Conservation (phyloP, 2,113 vertebrate genomes). For the Hippocampus zosterae region DNA sequence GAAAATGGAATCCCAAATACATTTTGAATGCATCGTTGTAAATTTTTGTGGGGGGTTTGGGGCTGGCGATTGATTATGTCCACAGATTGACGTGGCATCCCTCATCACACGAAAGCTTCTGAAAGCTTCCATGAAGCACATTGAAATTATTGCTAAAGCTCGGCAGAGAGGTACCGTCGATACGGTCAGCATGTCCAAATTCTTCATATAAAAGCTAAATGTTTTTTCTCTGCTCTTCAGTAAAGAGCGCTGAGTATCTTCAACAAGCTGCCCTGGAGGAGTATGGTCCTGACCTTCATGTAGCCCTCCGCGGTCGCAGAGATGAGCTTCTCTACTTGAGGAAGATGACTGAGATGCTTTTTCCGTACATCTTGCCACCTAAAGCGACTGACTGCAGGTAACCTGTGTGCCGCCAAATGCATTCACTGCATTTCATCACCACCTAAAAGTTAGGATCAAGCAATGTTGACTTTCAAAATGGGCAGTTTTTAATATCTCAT, state of each 20-base stretch:
- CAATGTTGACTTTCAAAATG: neutral
- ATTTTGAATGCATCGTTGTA: neutral
- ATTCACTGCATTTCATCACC: neutral
- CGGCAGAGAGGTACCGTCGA: slow-evolving; percentile 83
- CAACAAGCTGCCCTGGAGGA: slow-evolving; percentile 93
- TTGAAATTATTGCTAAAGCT: slow-evolving; percentile 94
- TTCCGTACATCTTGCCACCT: slow-evolving; percentile 90
- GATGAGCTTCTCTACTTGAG: slow-evolving; percentile 94
- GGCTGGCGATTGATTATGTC: neutral
- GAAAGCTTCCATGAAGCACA: slow-evolving; percentile 95
- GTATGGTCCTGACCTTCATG: slow-evolving; percentile 91
- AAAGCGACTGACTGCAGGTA: slow-evolving; percentile 95
- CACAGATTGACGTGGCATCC: slow-evolving; percentile 88
- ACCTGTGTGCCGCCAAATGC: neutral
- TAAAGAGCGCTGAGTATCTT: slow-evolving; percentile 84
- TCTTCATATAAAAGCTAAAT: neutral
- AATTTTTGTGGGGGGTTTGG: neutral
- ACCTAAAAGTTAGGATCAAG: neutral
- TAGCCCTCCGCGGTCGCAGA: slow-evolving; percentile 89
- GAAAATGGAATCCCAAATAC: neutral
- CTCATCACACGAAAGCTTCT: slow-evolving; percentile 89
- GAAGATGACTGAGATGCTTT: slow-evolving; percentile 91
- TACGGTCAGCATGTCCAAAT: neutral
- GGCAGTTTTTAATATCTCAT: neutral
- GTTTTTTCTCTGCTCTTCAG: slow-evolving; percentile 54